These are phyloP conservation scores for Gila orcuttii DNA, from an alignment of 2,113 vertebrate genomes.

Conservation along the genomic window DNA sequence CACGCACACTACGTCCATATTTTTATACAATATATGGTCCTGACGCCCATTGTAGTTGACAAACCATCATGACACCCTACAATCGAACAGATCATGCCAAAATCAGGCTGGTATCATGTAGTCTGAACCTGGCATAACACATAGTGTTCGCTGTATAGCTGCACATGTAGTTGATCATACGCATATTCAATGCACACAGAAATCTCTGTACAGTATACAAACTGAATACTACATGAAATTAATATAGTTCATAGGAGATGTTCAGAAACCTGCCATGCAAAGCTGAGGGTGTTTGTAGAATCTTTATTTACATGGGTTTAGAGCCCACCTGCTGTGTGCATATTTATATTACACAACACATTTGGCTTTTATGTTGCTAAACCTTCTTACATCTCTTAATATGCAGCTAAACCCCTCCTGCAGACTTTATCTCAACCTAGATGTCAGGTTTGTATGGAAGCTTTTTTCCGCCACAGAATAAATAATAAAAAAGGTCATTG, in stretches of 20 bases:
- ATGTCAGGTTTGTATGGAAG: not conserved
- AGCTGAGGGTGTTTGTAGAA: slow-evolving; percentile 65
- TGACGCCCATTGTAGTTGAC: too few relatives aligned
- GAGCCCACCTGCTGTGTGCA: slow-evolving; percentile 63
- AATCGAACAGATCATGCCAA: too few relatives aligned
- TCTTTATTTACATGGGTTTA: slow-evolving; percentile 65
- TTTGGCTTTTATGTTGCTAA: slow-evolving; percentile 70
- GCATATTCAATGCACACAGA: not conserved
- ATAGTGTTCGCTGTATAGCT: too few relatives aligned
- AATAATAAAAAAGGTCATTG: too few relatives aligned
- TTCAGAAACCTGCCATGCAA: too few relatives aligned
- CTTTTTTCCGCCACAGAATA: too few relatives aligned
- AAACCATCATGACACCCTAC: too few relatives aligned
- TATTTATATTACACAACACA: slow-evolving; percentile 70
- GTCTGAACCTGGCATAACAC: too few relatives aligned
- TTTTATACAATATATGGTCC: too few relatives aligned
- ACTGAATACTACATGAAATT: not conserved
- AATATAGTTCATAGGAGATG: too few relatives aligned
- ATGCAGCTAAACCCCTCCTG: slow-evolving; percentile 69
- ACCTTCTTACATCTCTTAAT: slow-evolving; percentile 76
- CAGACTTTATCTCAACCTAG: not conserved
- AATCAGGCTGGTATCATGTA: too few relatives aligned
- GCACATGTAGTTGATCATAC: not conserved
- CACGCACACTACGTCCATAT: too few relatives aligned
- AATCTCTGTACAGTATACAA: not conserved